phyloP scores from a whole-genome alignment of 1,140 invertebrate genomes.

The Linepithema humile region DNA sequence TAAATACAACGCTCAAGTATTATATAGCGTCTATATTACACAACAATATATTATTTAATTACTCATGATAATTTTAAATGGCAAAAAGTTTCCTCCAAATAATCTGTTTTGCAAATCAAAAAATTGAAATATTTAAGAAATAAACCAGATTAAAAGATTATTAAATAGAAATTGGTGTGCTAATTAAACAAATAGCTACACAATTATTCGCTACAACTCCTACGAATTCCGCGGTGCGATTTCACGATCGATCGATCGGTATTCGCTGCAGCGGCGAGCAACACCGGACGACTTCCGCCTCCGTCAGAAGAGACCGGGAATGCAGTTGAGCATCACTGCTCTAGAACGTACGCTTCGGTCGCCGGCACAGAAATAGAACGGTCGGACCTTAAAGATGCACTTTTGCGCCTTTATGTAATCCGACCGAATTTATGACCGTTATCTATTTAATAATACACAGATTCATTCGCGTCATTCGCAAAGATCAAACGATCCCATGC shows the following conservation, averaged over 20 bases:
- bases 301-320: background rate
- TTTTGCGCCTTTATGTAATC: slow-evolving; percentile 77
- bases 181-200: slow-evolving; percentile 12
- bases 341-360: slow-evolving; percentile 68
- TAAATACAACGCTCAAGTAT: background rate
- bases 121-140: background rate
- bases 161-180: background rate
- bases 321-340: slow-evolving; percentile 71
- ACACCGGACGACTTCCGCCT: slow-evolving; percentile 6
- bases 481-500: slow-evolving; percentile 66
- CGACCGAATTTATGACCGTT: slow-evolving; percentile 75
- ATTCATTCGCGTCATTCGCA: slow-evolving; percentile 66
- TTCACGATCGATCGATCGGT: background rate
- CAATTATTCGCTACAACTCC: background rate
- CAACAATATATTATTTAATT: background rate
- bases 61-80: background rate
- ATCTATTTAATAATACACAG: slow-evolving; percentile 74
- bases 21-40: background rate
- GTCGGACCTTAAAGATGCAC: slow-evolving; percentile 74
- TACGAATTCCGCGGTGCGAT: background rate
- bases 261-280: background rate
- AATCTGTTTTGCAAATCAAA: background rate
- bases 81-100: background rate
- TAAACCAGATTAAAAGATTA: background rate
- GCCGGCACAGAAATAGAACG: slow-evolving; percentile 75